These are phyloP conservation scores for Andrena hattorfiana DNA, from an alignment of 2,888 invertebrate genomes.

Conservation along the genomic window DNA sequence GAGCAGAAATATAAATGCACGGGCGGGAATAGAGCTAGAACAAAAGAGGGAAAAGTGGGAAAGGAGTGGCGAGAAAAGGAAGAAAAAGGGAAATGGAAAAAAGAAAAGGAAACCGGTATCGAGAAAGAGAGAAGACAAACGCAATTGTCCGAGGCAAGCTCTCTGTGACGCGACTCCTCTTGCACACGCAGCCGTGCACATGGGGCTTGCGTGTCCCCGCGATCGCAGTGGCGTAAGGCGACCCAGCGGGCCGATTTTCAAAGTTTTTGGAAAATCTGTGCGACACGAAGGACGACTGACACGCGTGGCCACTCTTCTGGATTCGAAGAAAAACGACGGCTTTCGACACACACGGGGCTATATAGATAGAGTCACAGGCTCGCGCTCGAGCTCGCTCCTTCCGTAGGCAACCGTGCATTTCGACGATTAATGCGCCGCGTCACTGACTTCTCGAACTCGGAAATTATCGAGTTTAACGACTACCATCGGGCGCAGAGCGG, in stretches of 20 bases:
- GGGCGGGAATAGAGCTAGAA: background rate
- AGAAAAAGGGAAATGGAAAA: background rate
- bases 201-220: constrained; percentile 40
- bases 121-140: constrained; percentile 53
- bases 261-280: constrained; percentile 45
- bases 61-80: background rate
- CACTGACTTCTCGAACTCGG: constrained; percentile 39
- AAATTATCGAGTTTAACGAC: constrained; percentile 35
- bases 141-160: constrained; percentile 43
- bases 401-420: constrained; percentile 18
- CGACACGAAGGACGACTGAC: constrained; percentile 38
- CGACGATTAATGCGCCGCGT: constrained; percentile 38
- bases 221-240: constrained; percentile 60
- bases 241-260: constrained; percentile 27
- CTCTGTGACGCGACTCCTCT: background rate
- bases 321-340: constrained; percentile 10
- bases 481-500: background rate
- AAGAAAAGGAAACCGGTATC: constrained; percentile 40
- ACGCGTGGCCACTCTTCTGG: constrained; percentile 3
- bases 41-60: background rate
- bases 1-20: constrained; percentile 21
- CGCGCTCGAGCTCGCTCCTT: background rate
- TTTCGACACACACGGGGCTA: background rate
- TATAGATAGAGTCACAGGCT: no score
- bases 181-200: constrained; percentile 12